phyloP scores from a whole-genome alignment of 2,888 invertebrate species.

The Epistrophella euchroma region DNA sequence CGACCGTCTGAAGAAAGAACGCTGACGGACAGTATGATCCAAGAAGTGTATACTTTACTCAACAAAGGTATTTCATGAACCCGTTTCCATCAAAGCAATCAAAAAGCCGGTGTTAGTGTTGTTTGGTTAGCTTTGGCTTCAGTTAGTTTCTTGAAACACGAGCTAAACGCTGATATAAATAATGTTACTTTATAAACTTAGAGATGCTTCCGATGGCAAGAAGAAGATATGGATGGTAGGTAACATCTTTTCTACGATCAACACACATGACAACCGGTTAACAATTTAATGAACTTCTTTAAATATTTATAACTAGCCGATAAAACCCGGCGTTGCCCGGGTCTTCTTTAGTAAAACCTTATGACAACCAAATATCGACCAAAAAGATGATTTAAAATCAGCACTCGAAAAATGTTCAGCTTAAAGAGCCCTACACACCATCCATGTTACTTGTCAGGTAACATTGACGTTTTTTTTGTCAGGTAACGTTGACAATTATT shows the following conservation, averaged over 20 bases:
- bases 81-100: slow-evolving; percentile 69
- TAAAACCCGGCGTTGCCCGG: too few species aligned
- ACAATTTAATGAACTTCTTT: slow-evolving; percentile 54
- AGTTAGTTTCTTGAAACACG: slow-evolving; percentile 13
- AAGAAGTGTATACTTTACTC: slow-evolving; percentile 58
- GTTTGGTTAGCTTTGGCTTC: slow-evolving; percentile 20
- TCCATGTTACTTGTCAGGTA: too few species aligned
- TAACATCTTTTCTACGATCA: slow-evolving; percentile 56
- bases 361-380: too few species aligned
- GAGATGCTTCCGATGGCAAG: slow-evolving; percentile 35
- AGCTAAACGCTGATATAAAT: slow-evolving; percentile 34
- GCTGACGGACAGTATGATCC: slow-evolving; percentile 44
- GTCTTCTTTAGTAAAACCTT: too few species aligned
- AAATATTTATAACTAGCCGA: background rate
- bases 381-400: too few species aligned
- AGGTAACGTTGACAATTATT: too few species aligned
- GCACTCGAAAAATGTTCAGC: too few species aligned
- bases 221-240: slow-evolving; percentile 22
- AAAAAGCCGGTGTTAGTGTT: slow-evolving; percentile 59
- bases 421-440: too few species aligned
- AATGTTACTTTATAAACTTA: slow-evolving; percentile 38
- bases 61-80: slow-evolving; percentile 57
- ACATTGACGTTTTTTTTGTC: too few species aligned
- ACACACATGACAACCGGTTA: slow-evolving; percentile 64
- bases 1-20: background rate